Evolutionary conservation across 64 coral and sea anemone genomes (phyloP).

Genomic region (Montipora efflorescens): DNA sequence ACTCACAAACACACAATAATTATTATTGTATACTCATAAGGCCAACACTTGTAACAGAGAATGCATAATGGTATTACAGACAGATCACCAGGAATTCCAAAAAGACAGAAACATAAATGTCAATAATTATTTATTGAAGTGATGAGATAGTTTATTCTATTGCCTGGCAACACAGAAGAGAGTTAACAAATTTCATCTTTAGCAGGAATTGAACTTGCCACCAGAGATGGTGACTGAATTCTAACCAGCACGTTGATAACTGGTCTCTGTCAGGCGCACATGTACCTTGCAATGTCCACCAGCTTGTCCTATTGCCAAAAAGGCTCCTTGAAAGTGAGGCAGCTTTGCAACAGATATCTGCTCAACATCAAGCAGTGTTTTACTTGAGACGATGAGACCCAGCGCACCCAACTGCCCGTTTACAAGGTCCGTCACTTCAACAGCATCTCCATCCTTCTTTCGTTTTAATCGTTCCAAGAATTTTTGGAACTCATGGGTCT

Average conservation of each 20-base stretch:
- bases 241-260: neutral
- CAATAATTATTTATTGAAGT: neutral
- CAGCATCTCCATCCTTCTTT: neutral
- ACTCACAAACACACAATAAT: too few species aligned
- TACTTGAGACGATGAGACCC: neutral
- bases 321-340: conserved; percentile 6
- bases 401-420: neutral
- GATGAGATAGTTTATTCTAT: neutral
- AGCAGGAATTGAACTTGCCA: neutral
- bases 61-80: too few species aligned
- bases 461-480: neutral
- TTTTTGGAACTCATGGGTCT: neutral
- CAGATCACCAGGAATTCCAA: too few species aligned
- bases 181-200: neutral
- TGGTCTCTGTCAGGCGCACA: neutral
- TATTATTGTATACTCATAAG: too few species aligned
- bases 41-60: too few species aligned
- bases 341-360: neutral
- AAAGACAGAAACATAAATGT: too few species aligned
- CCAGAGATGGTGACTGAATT: neutral
- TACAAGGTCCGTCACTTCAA: neutral
- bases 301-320: conserved; percentile 9
- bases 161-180: neutral
- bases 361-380: conserved; percentile 23
- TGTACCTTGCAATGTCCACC: conserved; percentile 6